phyloP scores from a whole-genome alignment of 1,140 invertebrate genomes.

The Pantala flavescens region DNA sequence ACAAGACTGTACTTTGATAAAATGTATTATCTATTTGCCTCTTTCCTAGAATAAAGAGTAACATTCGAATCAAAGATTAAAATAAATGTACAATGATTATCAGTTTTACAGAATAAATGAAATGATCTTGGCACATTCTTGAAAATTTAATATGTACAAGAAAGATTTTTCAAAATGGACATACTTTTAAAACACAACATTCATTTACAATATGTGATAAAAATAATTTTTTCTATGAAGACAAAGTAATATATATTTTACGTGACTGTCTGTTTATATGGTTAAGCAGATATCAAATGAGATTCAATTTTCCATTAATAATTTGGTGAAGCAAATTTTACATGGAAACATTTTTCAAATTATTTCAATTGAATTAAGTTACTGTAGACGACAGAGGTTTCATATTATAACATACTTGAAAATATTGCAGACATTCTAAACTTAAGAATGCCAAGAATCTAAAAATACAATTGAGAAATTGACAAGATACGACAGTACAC shows the following conservation, averaged over 20 bases:
- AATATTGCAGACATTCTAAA: background rate
- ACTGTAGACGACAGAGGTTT: background rate
- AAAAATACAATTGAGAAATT: background rate
- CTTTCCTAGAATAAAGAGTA: constrained; percentile 3
- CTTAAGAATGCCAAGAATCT: background rate
- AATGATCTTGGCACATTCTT: background rate
- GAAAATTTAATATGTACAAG: background rate
- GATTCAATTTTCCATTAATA: background rate
- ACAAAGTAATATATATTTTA: background rate
- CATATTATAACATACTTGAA: background rate
- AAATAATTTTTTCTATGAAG: background rate
- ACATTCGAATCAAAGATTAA: background rate
- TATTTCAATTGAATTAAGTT: background rate
- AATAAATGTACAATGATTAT: background rate
- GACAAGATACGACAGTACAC: constrained; percentile 9
- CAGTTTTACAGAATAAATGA: background rate
- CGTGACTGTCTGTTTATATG: background rate
- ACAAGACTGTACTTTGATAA: background rate
- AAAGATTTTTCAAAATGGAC: background rate
- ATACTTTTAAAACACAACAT: constrained; percentile 4
- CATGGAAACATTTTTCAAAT: background rate
- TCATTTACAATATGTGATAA: background rate
- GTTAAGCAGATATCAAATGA: background rate
- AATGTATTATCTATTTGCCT: background rate
- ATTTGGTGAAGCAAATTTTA: background rate